phyloP scores from a whole-genome alignment of 2,888 invertebrate species.

The Nomada goodeniana region DNA sequence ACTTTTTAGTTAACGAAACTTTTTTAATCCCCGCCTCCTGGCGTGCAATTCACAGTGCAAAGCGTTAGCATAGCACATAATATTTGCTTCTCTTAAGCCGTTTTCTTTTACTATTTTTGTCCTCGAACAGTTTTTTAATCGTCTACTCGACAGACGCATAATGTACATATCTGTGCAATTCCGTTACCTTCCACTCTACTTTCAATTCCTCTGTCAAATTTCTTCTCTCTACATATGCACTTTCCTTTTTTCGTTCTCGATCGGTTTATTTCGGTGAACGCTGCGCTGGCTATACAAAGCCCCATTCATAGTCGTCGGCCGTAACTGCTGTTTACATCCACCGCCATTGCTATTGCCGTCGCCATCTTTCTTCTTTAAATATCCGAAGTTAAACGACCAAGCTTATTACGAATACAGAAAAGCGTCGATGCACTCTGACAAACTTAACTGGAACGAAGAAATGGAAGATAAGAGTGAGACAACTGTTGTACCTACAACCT shows the following conservation, averaged over 20 bases:
- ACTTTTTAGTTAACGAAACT: too few relatives aligned
- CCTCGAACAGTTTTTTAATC: too few relatives aligned
- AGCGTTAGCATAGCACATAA: too few relatives aligned
- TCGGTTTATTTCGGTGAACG: conserved; percentile 38
- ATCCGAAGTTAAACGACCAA: conserved; percentile 20
- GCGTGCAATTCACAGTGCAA: too few relatives aligned
- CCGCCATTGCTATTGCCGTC: conserved; percentile 43
- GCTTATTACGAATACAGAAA: background rate
- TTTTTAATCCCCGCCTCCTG: too few relatives aligned
- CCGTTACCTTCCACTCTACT: background rate
- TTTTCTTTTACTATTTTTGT: too few relatives aligned
- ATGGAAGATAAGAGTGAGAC: too few relatives aligned
- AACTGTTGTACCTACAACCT: too few relatives aligned
- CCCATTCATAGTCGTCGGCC: conserved; percentile 51
- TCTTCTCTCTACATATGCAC: background rate
- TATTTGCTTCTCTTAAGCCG: too few relatives aligned
- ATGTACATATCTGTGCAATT: too few relatives aligned
- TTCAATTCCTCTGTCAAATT: background rate
- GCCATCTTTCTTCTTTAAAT: conserved; percentile 34
- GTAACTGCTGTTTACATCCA: conserved; percentile 34
- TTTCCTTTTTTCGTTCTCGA: conserved; percentile 1
- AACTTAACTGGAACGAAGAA: too few relatives aligned
- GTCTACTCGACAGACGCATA: too few relatives aligned
- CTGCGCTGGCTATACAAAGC: conserved; percentile 24
- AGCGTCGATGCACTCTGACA: background rate